Evolutionary conservation across 2,888 invertebrate species (phyloP), one percentile per base, ranked within the genome.

Genomic region (Sphecodes monilicornis): DNA sequence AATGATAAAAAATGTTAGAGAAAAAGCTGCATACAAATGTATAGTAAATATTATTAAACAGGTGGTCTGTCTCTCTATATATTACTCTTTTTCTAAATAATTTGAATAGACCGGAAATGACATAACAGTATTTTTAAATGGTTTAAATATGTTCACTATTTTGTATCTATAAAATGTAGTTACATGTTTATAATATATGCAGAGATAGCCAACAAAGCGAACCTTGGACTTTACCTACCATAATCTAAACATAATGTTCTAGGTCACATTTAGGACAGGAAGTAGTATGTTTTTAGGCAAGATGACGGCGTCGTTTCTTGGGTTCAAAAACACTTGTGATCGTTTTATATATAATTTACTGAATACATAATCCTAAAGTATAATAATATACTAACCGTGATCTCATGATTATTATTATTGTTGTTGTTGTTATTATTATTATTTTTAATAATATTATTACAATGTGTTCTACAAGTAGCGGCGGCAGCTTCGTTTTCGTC

Each of bases 341-440:
- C 66, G 60, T 91, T 91, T 92, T 90, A 87, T 91, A 92, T 89
- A 92, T 92, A 93, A 93, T 92, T 93, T 93, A 93, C 91, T 91
- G 90, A 91, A 89, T 92, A 92, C 91, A 92, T 89, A 92, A 88
- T 92, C 78, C 88, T 91, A 90, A 90, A 90, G 88, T 87, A 81
- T 85, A 74, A 82, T 78, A 76, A 81, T 87, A 76, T 83, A 85
- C 82, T 88, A 84, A 82, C 85, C 69, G 80, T 78, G 84, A 79
- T 83, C 79, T 84, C 73, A 43, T 83, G 77, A 64, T 74, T 84
- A 84, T 77, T 43, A n/a, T 74, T 57, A 18, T 26, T 73, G 32
- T 36, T 36, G 60, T 57, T 46, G n/a, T 60, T 16, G 3, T 50
- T 50, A 5, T 72, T 72, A n/a, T 72, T 41, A 11, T 29, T 73